Base-by-base conservation (phyloP, 2,888 invertebrate genomes). In the Pheosia tremula region DNA sequence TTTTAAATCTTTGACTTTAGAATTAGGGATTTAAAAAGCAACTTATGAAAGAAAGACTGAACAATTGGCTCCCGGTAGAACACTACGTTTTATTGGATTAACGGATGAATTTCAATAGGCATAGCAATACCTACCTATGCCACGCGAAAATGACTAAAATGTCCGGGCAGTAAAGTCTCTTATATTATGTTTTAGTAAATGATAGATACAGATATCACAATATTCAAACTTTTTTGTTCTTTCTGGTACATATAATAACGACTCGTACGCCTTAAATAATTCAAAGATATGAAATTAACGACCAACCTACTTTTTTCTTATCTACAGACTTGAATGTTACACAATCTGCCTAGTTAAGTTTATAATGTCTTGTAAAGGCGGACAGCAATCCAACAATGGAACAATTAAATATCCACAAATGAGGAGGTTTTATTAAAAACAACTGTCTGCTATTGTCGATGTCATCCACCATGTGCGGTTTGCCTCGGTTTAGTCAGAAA, bases 391-490 rank as follows among this genome's bases (percentile, higher is more conserved):
- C 24, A 24, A 60, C 61, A 57, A 53, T 61, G 13, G 41, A 62
- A 56, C 59, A 69, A 60, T 61, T 24, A 41, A 24, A 49, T 10
- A 56, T 24, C 9, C 7, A 57, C 55, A 61, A 58, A 61, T 66
- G 66, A 5, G 41, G 59, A 56, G 38, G 57, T 59, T 61, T 54
- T 57, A 43, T 43, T 60, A 50, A 64, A 39, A 45, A 60, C 49
- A 45, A 53, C 41, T 53, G 9, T 54, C 55, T 54, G 53, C 60
- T 61, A 59, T 52, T 55, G 53, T 57, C 55, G 61, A 58, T 61
- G 67, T 74, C 78, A 73, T 75, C 76, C 71, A 82, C 77, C 64
- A 65, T 61, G 66, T 59, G 65, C 62, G 65, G 79, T 75, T 74
- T 70, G 61, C 77, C 77, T 78, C 69, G 71, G 65, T 71, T 59